A percentile compares a stretch with the other conserved stretches of the same genome.
These are phyloP conservation scores for Priocnemis perturbator DNA, from an alignment of 2,888 invertebrate species.

Conservation along the genomic window DNA sequence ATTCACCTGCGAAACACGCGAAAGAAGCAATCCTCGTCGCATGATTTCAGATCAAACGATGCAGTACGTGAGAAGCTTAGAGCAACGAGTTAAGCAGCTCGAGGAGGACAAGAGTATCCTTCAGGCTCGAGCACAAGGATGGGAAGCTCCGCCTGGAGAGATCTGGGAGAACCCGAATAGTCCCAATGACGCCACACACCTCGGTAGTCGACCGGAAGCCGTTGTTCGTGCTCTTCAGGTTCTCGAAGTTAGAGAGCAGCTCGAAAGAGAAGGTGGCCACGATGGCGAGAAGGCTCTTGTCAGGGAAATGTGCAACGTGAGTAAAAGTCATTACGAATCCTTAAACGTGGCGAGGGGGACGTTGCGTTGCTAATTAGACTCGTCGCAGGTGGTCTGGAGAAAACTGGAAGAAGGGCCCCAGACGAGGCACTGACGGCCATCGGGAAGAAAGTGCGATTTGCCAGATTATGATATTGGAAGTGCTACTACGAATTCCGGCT, in stretches of 20 bases:
- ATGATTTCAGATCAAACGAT: constrained; percentile 86
- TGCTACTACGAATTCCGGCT: constrained; percentile 22
- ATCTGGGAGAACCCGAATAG: constrained; percentile 64
- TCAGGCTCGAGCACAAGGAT: constrained; percentile 75
- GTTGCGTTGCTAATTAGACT: not conserved
- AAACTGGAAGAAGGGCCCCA: constrained; percentile 91
- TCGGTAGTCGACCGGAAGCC: constrained; percentile 89
- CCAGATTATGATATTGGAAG: constrained; percentile 29
- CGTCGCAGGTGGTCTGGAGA: constrained; percentile 88
- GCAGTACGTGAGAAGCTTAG: constrained; percentile 93
- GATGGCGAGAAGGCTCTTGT: constrained; percentile 95
- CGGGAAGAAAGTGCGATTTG: constrained; percentile 15
- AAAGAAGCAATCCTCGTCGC: no score
- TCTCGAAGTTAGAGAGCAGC: constrained; percentile 91
- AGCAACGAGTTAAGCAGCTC: constrained; percentile 88
- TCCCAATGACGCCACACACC: constrained; percentile 68
- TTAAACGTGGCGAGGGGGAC: not conserved
- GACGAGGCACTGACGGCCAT: constrained; percentile 69
- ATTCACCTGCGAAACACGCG: no score
- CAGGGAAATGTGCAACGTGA: constrained; percentile 95
- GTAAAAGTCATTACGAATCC: constrained; percentile 58
- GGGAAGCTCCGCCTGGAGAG: constrained; percentile 70
- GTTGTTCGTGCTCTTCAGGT: constrained; percentile 95
- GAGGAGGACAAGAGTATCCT: constrained; percentile 86
- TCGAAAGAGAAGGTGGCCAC: constrained; percentile 84